Conservation (phyloP, 1,140 invertebrate species). For the Drosophila sturtevanti region DNA sequence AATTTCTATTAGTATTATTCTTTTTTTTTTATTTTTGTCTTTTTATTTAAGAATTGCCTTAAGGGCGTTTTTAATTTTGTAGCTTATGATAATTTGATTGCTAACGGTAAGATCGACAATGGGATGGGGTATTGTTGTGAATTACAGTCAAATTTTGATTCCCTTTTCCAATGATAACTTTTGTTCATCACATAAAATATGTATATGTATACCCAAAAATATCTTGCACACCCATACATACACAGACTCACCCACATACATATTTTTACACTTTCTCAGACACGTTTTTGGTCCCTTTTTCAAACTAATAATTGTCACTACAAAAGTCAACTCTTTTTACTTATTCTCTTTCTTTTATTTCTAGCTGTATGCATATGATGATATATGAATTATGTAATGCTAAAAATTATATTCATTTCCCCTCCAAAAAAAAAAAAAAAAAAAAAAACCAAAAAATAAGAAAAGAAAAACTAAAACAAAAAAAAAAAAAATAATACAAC, state of each 20-base stretch:
- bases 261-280: not conserved
- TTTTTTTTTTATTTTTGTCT: slow-evolving; percentile 23
- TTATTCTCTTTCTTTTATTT: slow-evolving; percentile 76
- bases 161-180: not conserved
- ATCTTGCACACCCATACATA: not conserved
- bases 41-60: slow-evolving; percentile 8
- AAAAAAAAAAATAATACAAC: slow-evolving; percentile 25
- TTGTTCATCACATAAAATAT: not conserved
- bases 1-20: slow-evolving; percentile 25
- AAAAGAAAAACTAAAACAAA: slow-evolving; percentile 26
- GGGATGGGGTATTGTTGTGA: not conserved
- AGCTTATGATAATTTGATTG: not conserved
- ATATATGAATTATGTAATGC: slow-evolving; percentile 74
- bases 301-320: slow-evolving; percentile 3
- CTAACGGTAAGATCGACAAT: not conserved
- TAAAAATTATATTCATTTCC: slow-evolving; percentile 66
- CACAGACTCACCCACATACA: not conserved
- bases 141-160: not conserved
- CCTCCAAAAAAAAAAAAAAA: slow-evolving; percentile 49
- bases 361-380: slow-evolving; percentile 77
- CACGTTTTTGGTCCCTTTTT: not conserved
- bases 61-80: slow-evolving; percentile 7
- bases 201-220: not conserved
- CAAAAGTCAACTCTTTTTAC: slow-evolving; percentile 51
- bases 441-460: slow-evolving; percentile 7